Percentiles rank a stretch among this genome's conserved stretches.
Conservation (phyloP, 2,888 invertebrate species). For the Cyclophora punctaria region DNA sequence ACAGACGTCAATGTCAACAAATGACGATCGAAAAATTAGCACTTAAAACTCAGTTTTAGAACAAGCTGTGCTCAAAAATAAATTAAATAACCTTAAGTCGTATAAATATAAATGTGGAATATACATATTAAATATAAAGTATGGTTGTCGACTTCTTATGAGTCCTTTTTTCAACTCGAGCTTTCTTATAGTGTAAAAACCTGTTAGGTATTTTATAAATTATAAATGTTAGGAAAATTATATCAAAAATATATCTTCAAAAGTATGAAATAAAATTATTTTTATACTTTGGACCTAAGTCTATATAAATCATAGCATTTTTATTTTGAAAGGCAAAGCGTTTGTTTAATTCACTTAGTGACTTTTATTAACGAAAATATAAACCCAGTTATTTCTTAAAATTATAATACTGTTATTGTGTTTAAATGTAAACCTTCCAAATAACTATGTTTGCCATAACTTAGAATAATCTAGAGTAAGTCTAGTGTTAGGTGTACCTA, state of each 20-base stretch:
- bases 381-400: no score
- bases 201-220: constrained; percentile 16
- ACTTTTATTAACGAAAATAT: no score
- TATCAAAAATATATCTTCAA: constrained; percentile 13
- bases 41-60: constrained; percentile 22
- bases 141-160: constrained; percentile 68
- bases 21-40: constrained; percentile 10
- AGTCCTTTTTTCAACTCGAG: constrained; percentile 66
- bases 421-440: constrained; percentile 2
- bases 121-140: constrained; percentile 25
- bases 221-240: constrained; percentile 19
- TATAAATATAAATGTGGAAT: constrained; percentile 2
- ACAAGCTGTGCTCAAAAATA: constrained; percentile 51
- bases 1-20: neutral
- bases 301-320: no score
- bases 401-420: no score
- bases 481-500: constrained; percentile 24
- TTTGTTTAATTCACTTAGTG: no score
- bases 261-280: constrained; percentile 15
- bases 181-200: constrained; percentile 56
- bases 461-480: constrained; percentile 21
- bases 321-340: no score
- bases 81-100: neutral
- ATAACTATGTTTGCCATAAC: constrained; percentile 11
- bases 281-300: constrained; percentile 17